Evolutionary conservation across 1,140 invertebrate species (phyloP).

Genomic region (Eueides isabella): DNA sequence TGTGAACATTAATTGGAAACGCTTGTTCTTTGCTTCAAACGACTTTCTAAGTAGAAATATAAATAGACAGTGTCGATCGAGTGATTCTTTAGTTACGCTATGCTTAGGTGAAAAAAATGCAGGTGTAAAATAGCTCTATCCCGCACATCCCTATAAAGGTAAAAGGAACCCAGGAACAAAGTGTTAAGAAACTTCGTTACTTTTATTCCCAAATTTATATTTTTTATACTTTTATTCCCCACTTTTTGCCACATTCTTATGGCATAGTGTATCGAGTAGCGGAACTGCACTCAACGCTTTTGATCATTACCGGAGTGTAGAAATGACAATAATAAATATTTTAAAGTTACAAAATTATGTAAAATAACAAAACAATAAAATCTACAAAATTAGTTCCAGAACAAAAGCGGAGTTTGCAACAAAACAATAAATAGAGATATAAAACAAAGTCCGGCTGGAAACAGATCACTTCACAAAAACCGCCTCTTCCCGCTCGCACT

Average conservation of each 20-base stretch:
- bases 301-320: too few relatives aligned
- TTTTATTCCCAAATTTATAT: too few relatives aligned
- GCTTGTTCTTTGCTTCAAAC: not conserved
- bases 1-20: not conserved
- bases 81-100: not conserved
- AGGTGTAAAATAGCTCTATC: too few relatives aligned
- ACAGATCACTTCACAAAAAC: conserved; percentile 27
- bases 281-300: too few relatives aligned
- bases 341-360: too few relatives aligned
- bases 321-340: too few relatives aligned
- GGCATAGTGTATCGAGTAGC: too few relatives aligned
- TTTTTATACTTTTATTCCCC: too few relatives aligned
- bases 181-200: too few relatives aligned
- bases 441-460: conserved; percentile 15
- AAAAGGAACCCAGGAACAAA: too few relatives aligned
- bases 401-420: not conserved
- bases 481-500: conserved; percentile 14
- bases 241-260: too few relatives aligned
- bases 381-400: not conserved
- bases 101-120: not conserved
- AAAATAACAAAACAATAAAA: not conserved
- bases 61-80: not conserved
- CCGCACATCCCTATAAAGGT: too few relatives aligned
- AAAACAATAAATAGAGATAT: not conserved
- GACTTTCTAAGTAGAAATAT: not conserved